Base-by-base conservation (phyloP, 2,888 invertebrate species). In the Deroplatys truncata region DNA sequence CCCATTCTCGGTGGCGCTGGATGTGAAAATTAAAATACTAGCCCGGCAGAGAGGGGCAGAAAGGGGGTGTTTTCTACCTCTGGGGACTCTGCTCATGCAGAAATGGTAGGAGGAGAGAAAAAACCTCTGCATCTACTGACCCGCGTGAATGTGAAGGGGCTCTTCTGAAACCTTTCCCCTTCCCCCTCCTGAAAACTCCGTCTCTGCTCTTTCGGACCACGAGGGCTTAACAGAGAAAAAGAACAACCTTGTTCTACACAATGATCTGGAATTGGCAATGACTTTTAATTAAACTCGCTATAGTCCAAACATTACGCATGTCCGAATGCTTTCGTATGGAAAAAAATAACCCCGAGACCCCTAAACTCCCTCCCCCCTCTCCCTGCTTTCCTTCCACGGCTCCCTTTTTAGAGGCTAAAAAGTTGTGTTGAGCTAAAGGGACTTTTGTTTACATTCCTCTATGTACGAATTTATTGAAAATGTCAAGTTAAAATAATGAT, bases 221-320 rank as follows among this genome's bases (percentile, higher is more conserved):
- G 56, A 72, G 56, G 56, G 56, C 56, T 72, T 72, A 72, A 72
- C 56, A 72, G 56, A 72, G 87, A n/a, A 88, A 88, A 88, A 84
- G 84, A 88, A 84, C 84, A 84, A 56, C 84, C 84, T 88, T 31
- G 72, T 31, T 31, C 84, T 84, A 86, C 72, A 87, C 89, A 90
- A 90, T 90, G 90, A 90, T 90, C 90, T 90, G 88, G 88, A 90
- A 90, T 90, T 90, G 90, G 88, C 90, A 90, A 90, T 90, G 90
- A 88, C 90, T 90, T 90, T 90, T 90, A 88, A 90, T 88, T 90
- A 88, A 90, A 90, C 83, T 72, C 84, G 83, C 88, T 31, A 86
- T 89, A 86, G 84, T 86, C 85, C 85, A 88, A 90, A 90, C 85
- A 90, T 90, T 90, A 90, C 88, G 56, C 86, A 90, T 84, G 89